These are phyloP conservation scores for Rousettus madagascariensis DNA, from an alignment of 2,797 vertebrate genomes.

Conservation along the genomic window DNA sequence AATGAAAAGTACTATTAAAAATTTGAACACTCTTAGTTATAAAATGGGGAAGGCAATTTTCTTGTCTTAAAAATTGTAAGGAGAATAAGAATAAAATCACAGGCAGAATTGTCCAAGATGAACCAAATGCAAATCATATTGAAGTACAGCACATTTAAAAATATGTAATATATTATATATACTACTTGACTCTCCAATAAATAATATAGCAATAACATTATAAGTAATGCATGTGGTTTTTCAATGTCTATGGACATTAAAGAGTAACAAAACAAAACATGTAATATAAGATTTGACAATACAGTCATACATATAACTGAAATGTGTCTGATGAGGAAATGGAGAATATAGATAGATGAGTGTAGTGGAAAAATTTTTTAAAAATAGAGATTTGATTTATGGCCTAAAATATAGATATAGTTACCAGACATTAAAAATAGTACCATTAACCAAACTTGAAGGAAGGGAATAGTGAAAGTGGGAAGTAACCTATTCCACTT, in stretches of 20 bases:
- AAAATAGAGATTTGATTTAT: neutral
- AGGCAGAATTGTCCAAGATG: neutral
- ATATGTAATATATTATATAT: neutral
- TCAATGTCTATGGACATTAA: neutral
- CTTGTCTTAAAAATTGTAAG: neutral
- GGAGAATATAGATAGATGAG: neutral
- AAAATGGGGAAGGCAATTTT: neutral
- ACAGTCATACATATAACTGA: neutral
- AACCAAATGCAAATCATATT: neutral
- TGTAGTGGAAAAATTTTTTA: neutral
- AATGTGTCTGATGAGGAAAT: neutral
- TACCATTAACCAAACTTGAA: neutral
- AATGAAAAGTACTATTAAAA: neutral
- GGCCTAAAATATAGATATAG: neutral
- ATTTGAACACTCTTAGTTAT: neutral
- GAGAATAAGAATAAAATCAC: neutral
- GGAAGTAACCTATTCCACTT: neutral
- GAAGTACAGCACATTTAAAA: neutral
- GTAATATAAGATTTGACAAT: neutral
- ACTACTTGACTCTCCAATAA: neutral
- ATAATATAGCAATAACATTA: neutral
- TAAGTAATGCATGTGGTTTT: neutral
- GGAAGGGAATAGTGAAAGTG: neutral
- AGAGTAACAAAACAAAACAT: neutral
- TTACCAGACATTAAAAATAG: neutral